Evolutionary conservation across 1,140 invertebrate species (phyloP).

Genomic region (Drosophila nigrodunni): DNA sequence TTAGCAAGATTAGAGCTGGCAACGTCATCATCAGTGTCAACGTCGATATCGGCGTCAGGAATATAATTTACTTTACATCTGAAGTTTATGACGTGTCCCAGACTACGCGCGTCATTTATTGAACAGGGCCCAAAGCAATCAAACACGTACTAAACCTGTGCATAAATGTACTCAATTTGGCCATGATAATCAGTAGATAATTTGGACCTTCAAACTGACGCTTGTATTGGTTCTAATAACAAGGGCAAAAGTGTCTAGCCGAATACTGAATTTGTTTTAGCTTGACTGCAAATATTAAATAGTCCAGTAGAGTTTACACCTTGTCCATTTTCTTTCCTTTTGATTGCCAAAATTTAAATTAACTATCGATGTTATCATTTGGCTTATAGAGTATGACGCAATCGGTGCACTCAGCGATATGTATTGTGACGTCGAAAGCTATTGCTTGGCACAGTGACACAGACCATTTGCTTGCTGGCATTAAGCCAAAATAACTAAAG

Average conservation of each 20-base stretch:
- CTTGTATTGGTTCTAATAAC: not conserved
- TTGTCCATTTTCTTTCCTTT: not conserved
- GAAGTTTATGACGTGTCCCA: constrained; percentile 23
- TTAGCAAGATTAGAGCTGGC: constrained; percentile 38
- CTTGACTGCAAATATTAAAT: too few relatives aligned
- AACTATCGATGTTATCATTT: not conserved
- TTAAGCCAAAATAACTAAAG: constrained; percentile 29
- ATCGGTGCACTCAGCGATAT: not conserved
- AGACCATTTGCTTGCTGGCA: constrained; percentile 48
- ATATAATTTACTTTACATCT: constrained; percentile 33
- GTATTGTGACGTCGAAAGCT: not conserved
- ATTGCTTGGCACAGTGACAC: constrained; percentile 42
- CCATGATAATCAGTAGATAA: not conserved
- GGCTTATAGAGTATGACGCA: not conserved
- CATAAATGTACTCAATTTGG: not conserved
- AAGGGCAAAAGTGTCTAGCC: not conserved
- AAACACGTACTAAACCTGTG: not conserved
- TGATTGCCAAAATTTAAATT: not conserved
- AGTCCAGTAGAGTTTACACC: too few relatives aligned
- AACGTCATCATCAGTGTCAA: constrained; percentile 53
- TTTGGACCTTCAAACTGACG: not conserved
- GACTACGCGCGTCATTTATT: constrained; percentile 14
- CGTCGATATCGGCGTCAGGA: constrained; percentile 10
- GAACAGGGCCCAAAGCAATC: not conserved
- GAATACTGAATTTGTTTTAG: too few relatives aligned